Evolutionary conservation across 2,113 vertebrate genomes (phyloP).

Genomic region (Perognathus longimembris): DNA sequence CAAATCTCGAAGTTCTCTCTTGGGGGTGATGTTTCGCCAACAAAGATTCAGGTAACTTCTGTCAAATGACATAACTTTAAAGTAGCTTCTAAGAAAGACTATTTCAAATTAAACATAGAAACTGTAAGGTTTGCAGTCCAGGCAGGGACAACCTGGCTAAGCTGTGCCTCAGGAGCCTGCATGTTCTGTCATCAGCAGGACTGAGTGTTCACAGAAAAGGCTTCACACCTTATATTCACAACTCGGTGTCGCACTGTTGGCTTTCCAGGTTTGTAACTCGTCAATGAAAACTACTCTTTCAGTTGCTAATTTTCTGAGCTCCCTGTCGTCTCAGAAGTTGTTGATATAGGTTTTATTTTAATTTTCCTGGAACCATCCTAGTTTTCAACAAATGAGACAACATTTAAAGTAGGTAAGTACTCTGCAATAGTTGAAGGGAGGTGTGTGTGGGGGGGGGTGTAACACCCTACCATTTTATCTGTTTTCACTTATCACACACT

Average conservation of each 20-base stretch:
- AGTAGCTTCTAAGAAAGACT: slow-evolving; percentile 29
- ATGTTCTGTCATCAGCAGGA: neutral
- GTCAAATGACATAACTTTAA: neutral
- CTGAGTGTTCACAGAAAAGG: neutral
- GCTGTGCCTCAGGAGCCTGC: neutral
- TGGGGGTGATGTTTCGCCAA: neutral
- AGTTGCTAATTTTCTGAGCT: slow-evolving; percentile 75
- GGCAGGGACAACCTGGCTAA: neutral
- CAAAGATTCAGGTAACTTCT: neutral
- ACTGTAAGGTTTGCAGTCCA: neutral
- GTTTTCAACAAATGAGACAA: neutral
- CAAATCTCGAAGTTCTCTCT: neutral
- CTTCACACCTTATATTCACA: neutral
- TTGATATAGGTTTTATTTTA: neutral
- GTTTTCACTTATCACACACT: neutral
- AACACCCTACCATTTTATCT: slow-evolving; percentile 29
- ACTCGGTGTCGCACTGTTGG: neutral
- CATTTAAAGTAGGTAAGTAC: slow-evolving; percentile 60
- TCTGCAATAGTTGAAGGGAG: slow-evolving; percentile 16
- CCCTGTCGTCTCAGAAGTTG: slow-evolving; percentile 53
- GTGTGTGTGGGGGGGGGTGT: neutral
- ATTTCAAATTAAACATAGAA: slow-evolving; percentile 47
- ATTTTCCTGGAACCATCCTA: neutral
- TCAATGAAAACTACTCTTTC: slow-evolving; percentile 71
- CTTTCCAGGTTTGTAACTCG: slow-evolving; percentile 75